Percentiles rank a stretch among this genome's conserved stretches.
Conservation (phyloP, 2,113 vertebrate genomes). For the Vombatus ursinus region DNA sequence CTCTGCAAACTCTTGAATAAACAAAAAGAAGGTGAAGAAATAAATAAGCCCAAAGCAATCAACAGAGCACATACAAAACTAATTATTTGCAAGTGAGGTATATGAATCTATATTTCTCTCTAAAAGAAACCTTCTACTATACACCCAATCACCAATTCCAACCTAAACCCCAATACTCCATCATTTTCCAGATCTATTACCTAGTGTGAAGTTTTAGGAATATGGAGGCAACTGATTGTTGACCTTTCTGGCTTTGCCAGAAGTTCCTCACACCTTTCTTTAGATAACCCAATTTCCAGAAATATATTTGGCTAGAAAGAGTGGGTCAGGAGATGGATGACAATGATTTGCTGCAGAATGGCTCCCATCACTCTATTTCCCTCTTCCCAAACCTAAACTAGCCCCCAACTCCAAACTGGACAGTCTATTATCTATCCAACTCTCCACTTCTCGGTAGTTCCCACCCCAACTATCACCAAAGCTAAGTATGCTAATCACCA, state of each 20-base stretch:
- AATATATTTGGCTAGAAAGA: background rate
- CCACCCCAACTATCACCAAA: background rate
- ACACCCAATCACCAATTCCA: background rate
- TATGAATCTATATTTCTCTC: background rate
- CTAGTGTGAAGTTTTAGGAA: background rate
- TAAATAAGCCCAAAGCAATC: background rate
- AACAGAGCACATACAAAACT: background rate
- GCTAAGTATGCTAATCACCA: background rate
- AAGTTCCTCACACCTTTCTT: background rate
- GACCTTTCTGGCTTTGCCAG: background rate
- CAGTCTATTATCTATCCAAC: background rate
- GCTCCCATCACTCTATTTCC: background rate
- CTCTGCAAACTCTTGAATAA: background rate
- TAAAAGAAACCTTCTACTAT: background rate
- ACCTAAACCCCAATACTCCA: background rate
- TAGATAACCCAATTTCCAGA: background rate
- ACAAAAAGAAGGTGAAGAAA: background rate
- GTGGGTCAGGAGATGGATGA: background rate
- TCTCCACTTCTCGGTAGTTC: background rate
- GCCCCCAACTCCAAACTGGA: background rate
- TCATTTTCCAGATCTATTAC: background rate
- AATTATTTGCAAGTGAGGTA: background rate
- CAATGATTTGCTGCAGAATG: background rate
- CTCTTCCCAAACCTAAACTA: background rate
- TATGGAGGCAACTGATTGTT: background rate